Percentiles rank a stretch among this genome's conserved stretches.
These are phyloP conservation scores for Choloepus didactylus DNA, from an alignment of 2,797 vertebrate genomes.

Conservation along the genomic window DNA sequence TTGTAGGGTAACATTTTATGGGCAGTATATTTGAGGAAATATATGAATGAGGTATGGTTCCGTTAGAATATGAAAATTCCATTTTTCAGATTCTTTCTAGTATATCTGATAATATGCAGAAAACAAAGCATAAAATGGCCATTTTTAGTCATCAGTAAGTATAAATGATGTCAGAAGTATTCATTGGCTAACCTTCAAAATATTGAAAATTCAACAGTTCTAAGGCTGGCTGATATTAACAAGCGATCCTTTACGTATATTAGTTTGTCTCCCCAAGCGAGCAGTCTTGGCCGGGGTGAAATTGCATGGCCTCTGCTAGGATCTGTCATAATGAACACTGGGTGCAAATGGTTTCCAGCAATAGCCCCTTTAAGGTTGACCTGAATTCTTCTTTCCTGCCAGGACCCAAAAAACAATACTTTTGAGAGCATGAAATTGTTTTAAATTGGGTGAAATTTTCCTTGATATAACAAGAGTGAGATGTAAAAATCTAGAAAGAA, in stretches of 20 bases:
- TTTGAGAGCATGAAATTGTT: not conserved
- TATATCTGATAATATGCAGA: not conserved
- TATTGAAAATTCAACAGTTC: not conserved
- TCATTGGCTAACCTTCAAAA: conserved; percentile 15
- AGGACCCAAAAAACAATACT: conserved; percentile 17
- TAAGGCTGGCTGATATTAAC: not conserved
- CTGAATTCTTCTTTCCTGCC: conserved; percentile 28
- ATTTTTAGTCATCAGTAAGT: conserved; percentile 8
- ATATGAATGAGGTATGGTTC: not conserved
- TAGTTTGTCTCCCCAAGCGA: not conserved
- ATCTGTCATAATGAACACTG: not conserved
- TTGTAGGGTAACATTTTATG: not conserved
- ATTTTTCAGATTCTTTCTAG: conserved; percentile 47
- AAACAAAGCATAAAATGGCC: not conserved
- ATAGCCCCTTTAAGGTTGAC: not conserved
- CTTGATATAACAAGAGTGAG: conserved; percentile 6
- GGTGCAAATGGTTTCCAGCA: not conserved
- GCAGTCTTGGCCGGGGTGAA: not conserved
- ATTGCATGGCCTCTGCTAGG: not conserved
- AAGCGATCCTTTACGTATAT: not conserved
- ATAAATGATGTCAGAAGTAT: not conserved
- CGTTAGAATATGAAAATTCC: conserved; percentile 5
- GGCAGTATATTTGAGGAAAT: not conserved
- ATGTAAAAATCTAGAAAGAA: not conserved
- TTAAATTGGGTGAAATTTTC: conserved; percentile 33